These are phyloP conservation scores for Palythoa grandis DNA, from an alignment of 92 coral and sea anemone genomes.

Conservation along the genomic window DNA sequence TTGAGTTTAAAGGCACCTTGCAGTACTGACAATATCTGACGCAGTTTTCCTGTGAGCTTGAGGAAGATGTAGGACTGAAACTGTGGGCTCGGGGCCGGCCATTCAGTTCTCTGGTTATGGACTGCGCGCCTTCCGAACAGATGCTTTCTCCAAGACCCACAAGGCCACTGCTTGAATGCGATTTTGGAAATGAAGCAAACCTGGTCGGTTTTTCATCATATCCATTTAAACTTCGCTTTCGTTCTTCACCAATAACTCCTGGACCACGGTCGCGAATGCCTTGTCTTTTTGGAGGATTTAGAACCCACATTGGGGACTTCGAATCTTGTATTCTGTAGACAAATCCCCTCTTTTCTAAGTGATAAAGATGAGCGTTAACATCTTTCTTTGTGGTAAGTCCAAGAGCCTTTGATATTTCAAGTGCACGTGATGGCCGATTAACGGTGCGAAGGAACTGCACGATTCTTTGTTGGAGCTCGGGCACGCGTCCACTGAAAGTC, in stretches of 20 bases:
- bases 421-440: constrained; percentile 43
- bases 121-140: not conserved
- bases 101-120: not conserved
- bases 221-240: constrained; percentile 38
- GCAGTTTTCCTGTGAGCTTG: constrained; percentile 39
- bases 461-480: constrained; percentile 33
- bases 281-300: constrained; percentile 7
- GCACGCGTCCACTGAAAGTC: not conserved
- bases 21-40: constrained; percentile 76
- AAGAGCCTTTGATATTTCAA: constrained; percentile 56
- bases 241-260: constrained; percentile 83
- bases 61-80: constrained; percentile 22
- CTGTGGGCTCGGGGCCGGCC: constrained; percentile 27
- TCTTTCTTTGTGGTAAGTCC: constrained; percentile 42
- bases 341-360: constrained; percentile 27
- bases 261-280: constrained; percentile 28
- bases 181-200: constrained; percentile 1
- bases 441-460: constrained; percentile 31
- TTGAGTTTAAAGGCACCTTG: constrained; percentile 70
- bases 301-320: constrained; percentile 48
- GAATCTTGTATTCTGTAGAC: constrained; percentile 23
- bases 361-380: constrained; percentile 43
- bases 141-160: not conserved
- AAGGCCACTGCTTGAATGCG: constrained; percentile 27
- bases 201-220: constrained; percentile 41